Evolutionary conservation across 2,888 invertebrate genomes (phyloP), one percentile per base, ranked within the genome.

Genomic region (Sialis fuliginosa): DNA sequence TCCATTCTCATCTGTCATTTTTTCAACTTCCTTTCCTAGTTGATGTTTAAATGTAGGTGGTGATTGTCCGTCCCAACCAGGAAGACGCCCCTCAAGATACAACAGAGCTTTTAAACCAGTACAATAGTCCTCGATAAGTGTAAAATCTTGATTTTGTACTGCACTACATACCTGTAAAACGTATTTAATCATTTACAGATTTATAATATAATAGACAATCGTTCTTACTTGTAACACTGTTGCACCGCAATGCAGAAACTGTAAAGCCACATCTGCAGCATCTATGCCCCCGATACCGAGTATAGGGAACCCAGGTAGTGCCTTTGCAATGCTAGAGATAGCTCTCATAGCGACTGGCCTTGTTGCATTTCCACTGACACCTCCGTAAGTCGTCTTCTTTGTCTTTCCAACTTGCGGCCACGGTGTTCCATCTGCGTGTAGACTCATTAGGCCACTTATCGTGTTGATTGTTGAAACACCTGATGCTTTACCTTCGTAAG

Each of bases 381-480:
- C 96, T 6, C 96, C 96, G 60, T 93, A 96, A 0, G 95, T 96
- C 1, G 93, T 93, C 47, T 75, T 70, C 60, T 84, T 83, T 39
- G 81, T 71, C 52, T 67, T 61, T 52, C 92, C 97, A 6, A 98
- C 79, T 35, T 80, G 77, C 0, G 97, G 97, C 97, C 97, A 98
- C 0, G 97, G 85, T 0, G 75, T 75, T 1, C 80, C 87, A 58
- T 90, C 80, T 0, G 81, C 70, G 56, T 75, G 77, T 3, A 97
- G 62, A 5, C 83, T 77, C 95, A 97, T 96, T 47, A 98, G 67
- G 0, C 95, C 95, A 30, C 90, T 90, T 0, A 98, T 89, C 0
- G 97, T 98, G 64, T 98, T 98, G 48, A 97, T 97, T 0, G 96
- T 95, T 0, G 97, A 89, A 0, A 97, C 96, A 1, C 97, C 97